Evolutionary conservation across 1,140 invertebrate genomes (phyloP).

Genomic region (Trichogramma pretiosum): DNA sequence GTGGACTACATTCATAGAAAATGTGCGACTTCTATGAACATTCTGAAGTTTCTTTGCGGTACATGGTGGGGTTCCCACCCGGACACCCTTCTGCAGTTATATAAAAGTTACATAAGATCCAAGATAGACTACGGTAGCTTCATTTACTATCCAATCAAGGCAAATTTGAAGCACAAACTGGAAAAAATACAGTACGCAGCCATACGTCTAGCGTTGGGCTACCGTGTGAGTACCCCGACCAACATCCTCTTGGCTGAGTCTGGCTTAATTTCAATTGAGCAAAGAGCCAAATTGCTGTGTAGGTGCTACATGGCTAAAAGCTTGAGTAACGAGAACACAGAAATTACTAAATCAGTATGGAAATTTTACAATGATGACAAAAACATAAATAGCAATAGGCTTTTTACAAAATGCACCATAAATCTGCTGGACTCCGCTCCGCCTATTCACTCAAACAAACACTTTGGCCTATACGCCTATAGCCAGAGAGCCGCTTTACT

Average conservation of each 20-base stretch:
- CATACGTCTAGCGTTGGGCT: not conserved
- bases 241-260: not conserved
- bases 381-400: no score
- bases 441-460: no score
- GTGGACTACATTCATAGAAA: not conserved
- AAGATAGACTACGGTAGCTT: slow-evolving; percentile 6
- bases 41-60: slow-evolving; percentile 4
- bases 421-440: no score
- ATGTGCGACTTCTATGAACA: slow-evolving; percentile 1
- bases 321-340: no score
- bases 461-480: no score
- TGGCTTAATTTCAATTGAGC: not conserved
- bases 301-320: not conserved
- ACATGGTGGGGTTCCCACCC: slow-evolving; percentile 4
- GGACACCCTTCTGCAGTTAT: not conserved
- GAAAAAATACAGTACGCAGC: not conserved
- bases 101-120: slow-evolving; percentile 4
- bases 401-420: no score
- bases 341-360: no score
- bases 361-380: no score
- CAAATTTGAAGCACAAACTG: not conserved
- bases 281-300: not conserved
- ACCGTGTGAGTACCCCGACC: not conserved
- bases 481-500: no score
- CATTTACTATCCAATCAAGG: slow-evolving; percentile 1